phyloP scores from a whole-genome alignment of 2,888 invertebrate species.

The Hemistola chrysoprasaria region DNA sequence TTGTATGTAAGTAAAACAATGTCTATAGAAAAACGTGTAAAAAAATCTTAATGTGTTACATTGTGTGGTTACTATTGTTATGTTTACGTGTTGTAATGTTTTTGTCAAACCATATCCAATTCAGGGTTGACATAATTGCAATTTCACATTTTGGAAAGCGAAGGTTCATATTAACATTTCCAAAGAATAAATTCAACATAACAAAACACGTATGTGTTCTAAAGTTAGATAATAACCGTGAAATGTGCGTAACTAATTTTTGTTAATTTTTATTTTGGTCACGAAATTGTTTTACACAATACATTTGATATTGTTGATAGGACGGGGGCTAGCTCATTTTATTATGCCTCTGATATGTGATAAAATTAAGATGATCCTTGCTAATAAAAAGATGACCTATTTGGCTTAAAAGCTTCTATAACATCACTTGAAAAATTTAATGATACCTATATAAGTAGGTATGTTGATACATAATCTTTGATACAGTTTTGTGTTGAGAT shows the following conservation, averaged over 20 bases:
- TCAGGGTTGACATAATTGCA: constrained; percentile 50
- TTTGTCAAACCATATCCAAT: constrained; percentile 42
- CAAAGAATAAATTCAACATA: constrained; percentile 48
- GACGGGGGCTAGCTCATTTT: too few relatives aligned
- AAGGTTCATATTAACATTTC: constrained; percentile 71
- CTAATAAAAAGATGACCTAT: too few relatives aligned
- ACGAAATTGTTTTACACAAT: constrained; percentile 13
- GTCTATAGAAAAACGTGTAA: constrained; percentile 29
- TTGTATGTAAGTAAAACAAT: constrained; percentile 32
- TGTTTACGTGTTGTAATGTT: constrained; percentile 40
- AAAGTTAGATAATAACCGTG: constrained; percentile 45
- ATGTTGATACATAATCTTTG: constrained; percentile 17
- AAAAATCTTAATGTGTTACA: constrained; percentile 26
- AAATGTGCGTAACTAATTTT: constrained; percentile 48
- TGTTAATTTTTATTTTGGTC: constrained; percentile 29
- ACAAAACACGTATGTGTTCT: too few relatives aligned
- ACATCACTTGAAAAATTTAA: not conserved
- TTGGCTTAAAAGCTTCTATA: too few relatives aligned
- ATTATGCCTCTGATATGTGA: too few relatives aligned
- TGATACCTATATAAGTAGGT: not conserved
- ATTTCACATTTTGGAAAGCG: constrained; percentile 78
- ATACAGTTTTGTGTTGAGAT: constrained; percentile 29
- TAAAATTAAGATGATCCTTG: too few relatives aligned
- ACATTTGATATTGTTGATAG: too few relatives aligned
- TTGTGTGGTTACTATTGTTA: constrained; percentile 42